A percentile compares a stretch with the other conserved stretches of the same genome.
Evolutionary conservation across 2,888 invertebrate genomes (phyloP).

Genomic region (Nomada lathburiana): DNA sequence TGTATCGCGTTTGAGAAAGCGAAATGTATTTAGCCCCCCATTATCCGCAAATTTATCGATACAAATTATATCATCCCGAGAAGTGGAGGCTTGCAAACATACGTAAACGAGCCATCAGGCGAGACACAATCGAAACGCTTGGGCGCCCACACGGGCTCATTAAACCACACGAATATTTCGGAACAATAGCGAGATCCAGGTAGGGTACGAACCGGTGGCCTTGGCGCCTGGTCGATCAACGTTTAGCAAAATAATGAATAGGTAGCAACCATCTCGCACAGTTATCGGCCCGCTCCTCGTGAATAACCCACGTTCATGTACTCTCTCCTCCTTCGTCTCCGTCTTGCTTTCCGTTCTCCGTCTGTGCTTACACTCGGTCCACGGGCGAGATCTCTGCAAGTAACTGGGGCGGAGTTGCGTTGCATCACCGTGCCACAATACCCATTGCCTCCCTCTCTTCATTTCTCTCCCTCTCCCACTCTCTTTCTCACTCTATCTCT

Average conservation of each 20-base stretch:
- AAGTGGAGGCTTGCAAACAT: background rate
- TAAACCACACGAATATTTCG: conserved; percentile 65
- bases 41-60: no score
- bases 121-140: background rate
- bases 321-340: conserved; percentile 36
- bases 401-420: conserved; percentile 79
- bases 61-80: background rate
- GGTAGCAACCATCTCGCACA: conserved; percentile 72
- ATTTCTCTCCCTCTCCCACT: conserved; percentile 33
- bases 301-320: conserved; percentile 62
- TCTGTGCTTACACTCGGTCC: conserved; percentile 52
- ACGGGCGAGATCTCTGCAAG: conserved; percentile 68
- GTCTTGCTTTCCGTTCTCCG: conserved; percentile 45
- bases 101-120: background rate
- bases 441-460: conserved; percentile 53
- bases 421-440: conserved; percentile 72
- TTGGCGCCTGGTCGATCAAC: conserved; percentile 70
- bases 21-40: no score
- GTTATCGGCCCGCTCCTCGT: conserved; percentile 69
- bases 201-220: conserved; percentile 56
- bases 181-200: conserved; percentile 63
- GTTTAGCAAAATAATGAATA: conserved; percentile 76
- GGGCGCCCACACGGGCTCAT: conserved; percentile 60
- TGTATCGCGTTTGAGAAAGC: no score
- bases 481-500: conserved; percentile 16